Percentiles rank a stretch among this genome's conserved stretches.
These are phyloP conservation scores for Temnothorax ravouxi DNA, from an alignment of 2,888 invertebrate genomes.

Conservation along the genomic window DNA sequence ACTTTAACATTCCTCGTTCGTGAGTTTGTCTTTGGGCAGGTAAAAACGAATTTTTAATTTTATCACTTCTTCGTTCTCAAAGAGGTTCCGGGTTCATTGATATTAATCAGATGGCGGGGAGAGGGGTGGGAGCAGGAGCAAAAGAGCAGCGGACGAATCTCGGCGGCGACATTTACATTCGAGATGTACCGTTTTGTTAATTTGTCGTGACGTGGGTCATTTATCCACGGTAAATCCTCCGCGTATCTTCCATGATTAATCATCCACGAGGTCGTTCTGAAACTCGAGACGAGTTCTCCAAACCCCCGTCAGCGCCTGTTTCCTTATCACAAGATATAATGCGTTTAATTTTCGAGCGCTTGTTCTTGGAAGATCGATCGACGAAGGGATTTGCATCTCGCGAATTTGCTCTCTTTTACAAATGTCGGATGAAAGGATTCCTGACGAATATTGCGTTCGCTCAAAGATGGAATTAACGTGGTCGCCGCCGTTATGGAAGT, in stretches of 20 bases:
- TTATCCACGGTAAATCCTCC: slow-evolving; percentile 32
- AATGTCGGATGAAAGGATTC: slow-evolving; percentile 13
- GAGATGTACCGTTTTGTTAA: slow-evolving; percentile 43
- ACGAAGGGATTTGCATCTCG: slow-evolving; percentile 18
- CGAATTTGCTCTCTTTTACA: slow-evolving; percentile 5
- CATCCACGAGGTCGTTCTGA: slow-evolving; percentile 9
- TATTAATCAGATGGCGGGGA: slow-evolving; percentile 28
- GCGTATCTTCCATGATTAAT: slow-evolving; percentile 30
- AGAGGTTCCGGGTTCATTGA: slow-evolving; percentile 24
- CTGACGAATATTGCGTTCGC: slow-evolving; percentile 26
- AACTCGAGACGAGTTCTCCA: slow-evolving; percentile 12
- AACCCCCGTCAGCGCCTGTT: background rate
- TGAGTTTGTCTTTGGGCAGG: slow-evolving; percentile 21
- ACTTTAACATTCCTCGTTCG: slow-evolving; percentile 9
- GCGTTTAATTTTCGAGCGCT: slow-evolving; percentile 34
- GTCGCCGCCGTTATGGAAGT: slow-evolving; percentile 3
- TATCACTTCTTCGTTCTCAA: slow-evolving; percentile 23
- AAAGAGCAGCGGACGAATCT: slow-evolving; percentile 32
- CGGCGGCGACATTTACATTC: slow-evolving; percentile 22
- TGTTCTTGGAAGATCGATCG: slow-evolving; percentile 11
- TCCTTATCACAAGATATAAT: slow-evolving; percentile 32
- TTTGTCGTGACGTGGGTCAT: slow-evolving; percentile 25
- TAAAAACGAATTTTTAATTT: slow-evolving; percentile 51
- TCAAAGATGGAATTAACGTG: slow-evolving; percentile 43
- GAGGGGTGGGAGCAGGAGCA: background rate